Base-by-base conservation (phyloP, 2,113 vertebrate species). In the Malurus cyaneus region DNA sequence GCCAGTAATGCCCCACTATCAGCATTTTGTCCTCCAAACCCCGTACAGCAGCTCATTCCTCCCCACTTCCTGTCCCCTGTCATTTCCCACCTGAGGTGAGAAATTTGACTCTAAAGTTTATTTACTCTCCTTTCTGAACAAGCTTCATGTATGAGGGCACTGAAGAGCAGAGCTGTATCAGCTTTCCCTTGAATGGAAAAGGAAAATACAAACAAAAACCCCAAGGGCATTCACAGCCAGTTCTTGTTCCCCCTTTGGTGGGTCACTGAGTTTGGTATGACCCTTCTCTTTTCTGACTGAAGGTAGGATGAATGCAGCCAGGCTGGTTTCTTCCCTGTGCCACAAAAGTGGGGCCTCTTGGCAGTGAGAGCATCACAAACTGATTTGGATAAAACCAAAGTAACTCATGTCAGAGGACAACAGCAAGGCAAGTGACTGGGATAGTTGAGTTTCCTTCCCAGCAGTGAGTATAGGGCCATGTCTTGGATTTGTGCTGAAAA, bases 1-100 rank as follows among this genome's bases (percentile, higher is more conserved):
- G 23, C 15, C 53, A 16, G 9, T 7, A 36, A 39, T 2, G 5
- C 2, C 26, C 19, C 0, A 2, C 18, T 42, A 32, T 11, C 17
- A 31, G 81, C 91, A 78, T 28, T 20, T 34, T 80, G 15, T 28
- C 20, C 42, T 4, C 5, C 12, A 82, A 82, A 44, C 8, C 18
- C 16, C 54, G 2, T 20, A 36, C 4, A 65, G 19, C 18, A 70
- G 41, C 32, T 87, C 34, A 14, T 44, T 71, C 56, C 31, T 79
- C 36, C 21, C 34, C 5, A 2, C 3, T 46, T 62, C 29, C 49
- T 7, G 2, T 26, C 4, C 14, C 5, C 25, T 54, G 26, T 72
- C 9, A 44, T 86, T 83, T 94, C 36, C 31, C 36, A 44, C 14
- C 17, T 3, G 1, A 61, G 24, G 10, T 56, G n/a, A 80, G 67